These are phyloP conservation scores for Hemibates koningsi DNA, from an alignment of 2,113 vertebrate genomes.

Conservation along the genomic window DNA sequence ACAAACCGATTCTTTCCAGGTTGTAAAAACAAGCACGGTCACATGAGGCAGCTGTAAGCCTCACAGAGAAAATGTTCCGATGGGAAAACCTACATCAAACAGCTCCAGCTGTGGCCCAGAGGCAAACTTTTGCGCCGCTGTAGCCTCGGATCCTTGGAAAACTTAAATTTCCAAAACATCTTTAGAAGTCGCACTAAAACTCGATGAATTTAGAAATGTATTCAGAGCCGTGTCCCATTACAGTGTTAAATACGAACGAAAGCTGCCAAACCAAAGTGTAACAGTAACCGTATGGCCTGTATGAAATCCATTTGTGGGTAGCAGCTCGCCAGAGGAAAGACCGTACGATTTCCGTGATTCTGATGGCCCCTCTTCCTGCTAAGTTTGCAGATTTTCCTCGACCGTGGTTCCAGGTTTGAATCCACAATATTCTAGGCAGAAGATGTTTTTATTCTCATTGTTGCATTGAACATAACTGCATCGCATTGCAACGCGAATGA, in stretches of 20 bases:
- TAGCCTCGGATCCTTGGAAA: conserved; percentile 17
- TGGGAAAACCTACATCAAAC: conserved; percentile 28
- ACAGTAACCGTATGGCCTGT: conserved; percentile 20
- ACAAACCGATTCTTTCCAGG: not conserved
- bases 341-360: conserved; percentile 56
- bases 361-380: conserved; percentile 61
- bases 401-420: conserved; percentile 18
- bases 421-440: not conserved
- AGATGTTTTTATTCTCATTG: not conserved
- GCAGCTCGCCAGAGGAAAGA: conserved; percentile 11
- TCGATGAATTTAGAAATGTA: not conserved
- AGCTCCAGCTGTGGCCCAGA: not conserved
- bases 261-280: conserved; percentile 5
- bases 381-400: conserved; percentile 56
- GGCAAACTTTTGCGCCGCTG: not conserved
- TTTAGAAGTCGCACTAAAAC: not conserved
- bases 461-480: not conserved
- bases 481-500: not conserved
- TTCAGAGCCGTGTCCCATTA: not conserved
- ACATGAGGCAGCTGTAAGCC: not conserved
- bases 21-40: not conserved
- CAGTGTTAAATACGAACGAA: not conserved
- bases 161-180: conserved; percentile 37
- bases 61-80: not conserved
- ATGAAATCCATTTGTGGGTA: conserved; percentile 60